Evolutionary conservation across 2,888 invertebrate genomes (phyloP), one percentile per base, ranked within the genome.

Genomic region (Notodonta ziczac): DNA sequence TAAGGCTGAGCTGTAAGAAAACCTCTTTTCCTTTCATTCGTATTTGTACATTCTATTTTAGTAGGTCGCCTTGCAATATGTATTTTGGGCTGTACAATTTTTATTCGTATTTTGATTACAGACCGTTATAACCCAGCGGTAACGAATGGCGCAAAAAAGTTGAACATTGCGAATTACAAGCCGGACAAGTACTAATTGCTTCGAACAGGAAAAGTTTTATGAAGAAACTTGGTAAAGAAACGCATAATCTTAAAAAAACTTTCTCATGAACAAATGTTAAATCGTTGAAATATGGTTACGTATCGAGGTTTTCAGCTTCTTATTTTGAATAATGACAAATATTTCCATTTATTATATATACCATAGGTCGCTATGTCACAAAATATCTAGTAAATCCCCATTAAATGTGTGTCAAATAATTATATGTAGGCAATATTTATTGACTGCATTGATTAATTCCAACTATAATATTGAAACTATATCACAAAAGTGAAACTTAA

Each of bases 1-100:
- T 74, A 76, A 80, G 61, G 59, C 66, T 57, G 10, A 59, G 60
- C 58, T 67, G 48, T 7, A 39, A 55, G 59, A 62, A 67, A 61
- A 66, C 16, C 46, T 42, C 16, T 60, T 57, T 52, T 56, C 54
- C 35, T 55, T 65, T 67, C 64, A 69, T 24, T 51, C 24, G 5
- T 35, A 7, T 72, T 72, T 67, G 58, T 48, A 51, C 35, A 9
- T 53, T 24, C 39, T 62, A 58, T 71, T 73, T 59, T 52, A 65
- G 56, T 60, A 57, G 4, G 13, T 56, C 56, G 44, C 55, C 44
- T 6, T 16, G 24, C 4, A 44, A 56, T 56, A 56, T 56, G 44
- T 56, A 56, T 42, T 56, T 56, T 56, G 16, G 40, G 16, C 39
- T 14, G n/a, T 13, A 14, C 8, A 39, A 24, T 24, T 24, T 42